Base-by-base conservation (phyloP, 2,113 vertebrate genomes). In the Boleophthalmus pectinirostris region DNA sequence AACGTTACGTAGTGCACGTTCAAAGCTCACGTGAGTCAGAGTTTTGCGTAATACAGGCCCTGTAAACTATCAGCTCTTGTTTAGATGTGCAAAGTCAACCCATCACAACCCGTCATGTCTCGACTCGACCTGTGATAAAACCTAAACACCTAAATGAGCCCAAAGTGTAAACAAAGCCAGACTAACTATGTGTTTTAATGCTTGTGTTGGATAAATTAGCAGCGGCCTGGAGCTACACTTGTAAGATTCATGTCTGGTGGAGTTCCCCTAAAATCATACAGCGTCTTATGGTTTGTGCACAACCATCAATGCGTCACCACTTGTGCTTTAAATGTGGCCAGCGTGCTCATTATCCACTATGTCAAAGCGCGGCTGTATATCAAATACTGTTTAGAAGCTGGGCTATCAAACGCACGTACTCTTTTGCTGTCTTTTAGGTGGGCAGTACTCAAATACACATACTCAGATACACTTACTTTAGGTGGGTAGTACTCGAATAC, bases 301-400 rank as follows among this genome's bases (percentile, higher is more conserved):
- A 25, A 70, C 85, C 70, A 86, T 90, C 76, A 90, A 85, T 75
- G 74, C 88, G 88, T 90, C 83, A 90, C 65, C 83, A 67, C 79
- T 2, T 21, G 64, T 69, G 60, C 67, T 68, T 86, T 72, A 80
- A 67, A 67, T 87, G 80, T 85, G 73, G 79, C 68, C 69, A n/a
- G 20, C 82, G 78, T 82, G 68, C 84, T 83, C 70, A 72, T 78
- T 78, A 82, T 88, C 77, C 78, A 76, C 73, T 75, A 70, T 64
- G 46, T 86, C 79, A 86, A 84, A 83, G 81, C 70, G 6, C 25
- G 29, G 21, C 53, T 72, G 75, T 86, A 21, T 3, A 66, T 74
- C 68, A 72, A 1, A 18, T 2, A 78, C 78, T 87, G 88, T 87
- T 86, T 73, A 75, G 1, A 68, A 57, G 70, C 16, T 63, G 47